Evolutionary conservation across 2,888 invertebrate genomes (phyloP).

Genomic region (Parnassius glacialis): DNA sequence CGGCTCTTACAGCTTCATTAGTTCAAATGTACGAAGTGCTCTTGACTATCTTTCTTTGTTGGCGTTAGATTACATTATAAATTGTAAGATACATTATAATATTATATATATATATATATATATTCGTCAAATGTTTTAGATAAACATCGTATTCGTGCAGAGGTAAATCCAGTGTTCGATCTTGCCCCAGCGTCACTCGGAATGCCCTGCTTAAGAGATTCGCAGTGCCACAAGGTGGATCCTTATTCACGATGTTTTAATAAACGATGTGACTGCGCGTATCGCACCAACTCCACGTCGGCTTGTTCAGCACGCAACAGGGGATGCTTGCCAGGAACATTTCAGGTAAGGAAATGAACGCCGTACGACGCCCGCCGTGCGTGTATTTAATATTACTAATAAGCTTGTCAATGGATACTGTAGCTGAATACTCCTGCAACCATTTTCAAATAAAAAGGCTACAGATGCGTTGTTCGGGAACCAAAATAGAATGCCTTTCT

Average conservation of each 20-base stretch:
- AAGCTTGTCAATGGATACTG: too few species aligned
- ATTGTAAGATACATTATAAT: neutral
- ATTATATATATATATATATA: neutral
- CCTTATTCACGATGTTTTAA: constrained; percentile 87
- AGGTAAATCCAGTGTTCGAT: constrained; percentile 58
- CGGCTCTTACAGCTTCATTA: too few species aligned
- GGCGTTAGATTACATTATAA: too few species aligned
- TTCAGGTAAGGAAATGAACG: constrained; percentile 81
- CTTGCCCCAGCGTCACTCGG: constrained; percentile 86
- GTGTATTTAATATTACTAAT: too few species aligned
- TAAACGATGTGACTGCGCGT: constrained; percentile 89
- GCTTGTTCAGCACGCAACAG: constrained; percentile 86
- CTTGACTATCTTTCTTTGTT: too few species aligned
- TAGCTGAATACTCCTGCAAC: too few species aligned
- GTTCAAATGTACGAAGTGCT: too few species aligned
- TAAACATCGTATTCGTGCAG: constrained; percentile 65
- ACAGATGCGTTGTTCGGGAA: too few species aligned
- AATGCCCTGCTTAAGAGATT: constrained; percentile 86
- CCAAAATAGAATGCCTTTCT: too few species aligned
- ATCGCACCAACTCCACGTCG: constrained; percentile 79
- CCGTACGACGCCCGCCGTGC: too few species aligned
- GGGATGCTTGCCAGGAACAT: constrained; percentile 92
- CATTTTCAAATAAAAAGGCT: too few species aligned
- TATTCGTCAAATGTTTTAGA: constrained; percentile 43
- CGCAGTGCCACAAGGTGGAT: constrained; percentile 91